Evolutionary conservation across 2,797 vertebrate species (phyloP).

Genomic region (Sebastes wilsoni): DNA sequence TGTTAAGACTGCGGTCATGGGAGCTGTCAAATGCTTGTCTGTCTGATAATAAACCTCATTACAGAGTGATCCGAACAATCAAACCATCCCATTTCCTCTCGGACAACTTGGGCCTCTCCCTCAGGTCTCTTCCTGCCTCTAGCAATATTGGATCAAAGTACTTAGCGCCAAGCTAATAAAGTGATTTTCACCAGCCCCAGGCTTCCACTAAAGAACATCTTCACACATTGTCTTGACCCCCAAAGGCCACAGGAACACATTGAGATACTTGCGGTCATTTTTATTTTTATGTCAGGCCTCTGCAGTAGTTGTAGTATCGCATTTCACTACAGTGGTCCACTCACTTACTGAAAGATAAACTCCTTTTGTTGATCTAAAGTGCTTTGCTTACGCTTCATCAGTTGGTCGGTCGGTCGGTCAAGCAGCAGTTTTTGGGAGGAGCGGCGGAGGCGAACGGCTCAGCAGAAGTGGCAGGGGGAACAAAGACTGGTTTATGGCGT

Average conservation of each 20-base stretch:
- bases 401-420: slow-evolving; percentile 54
- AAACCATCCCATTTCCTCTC: slow-evolving; percentile 31
- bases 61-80: slow-evolving; percentile 30
- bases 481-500: slow-evolving; percentile 74
- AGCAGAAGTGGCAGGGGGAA: slow-evolving; percentile 72
- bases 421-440: slow-evolving; percentile 58
- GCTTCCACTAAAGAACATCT: slow-evolving; percentile 33
- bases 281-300: slow-evolving; percentile 51
- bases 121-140: slow-evolving; percentile 5
- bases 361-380: slow-evolving; percentile 68
- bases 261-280: slow-evolving; percentile 44
- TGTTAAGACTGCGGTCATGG: slow-evolving; percentile 66
- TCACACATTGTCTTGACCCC: slow-evolving; percentile 39
- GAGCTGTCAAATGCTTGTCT: slow-evolving; percentile 56
- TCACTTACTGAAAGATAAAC: slow-evolving; percentile 71
- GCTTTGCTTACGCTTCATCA: slow-evolving; percentile 73
- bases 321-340: slow-evolving; percentile 64
- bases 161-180: neutral
- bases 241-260: slow-evolving; percentile 33
- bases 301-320: slow-evolving; percentile 54
- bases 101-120: neutral
- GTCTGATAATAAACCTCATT: slow-evolving; percentile 67
- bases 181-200: slow-evolving; percentile 3
- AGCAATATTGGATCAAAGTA: slow-evolving; percentile 10
- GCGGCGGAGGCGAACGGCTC: slow-evolving; percentile 54